Evolutionary conservation across 2,797 vertebrate genomes (phyloP), one percentile per base, ranked within the genome.

Genomic region (Manis crassicaudata): DNA sequence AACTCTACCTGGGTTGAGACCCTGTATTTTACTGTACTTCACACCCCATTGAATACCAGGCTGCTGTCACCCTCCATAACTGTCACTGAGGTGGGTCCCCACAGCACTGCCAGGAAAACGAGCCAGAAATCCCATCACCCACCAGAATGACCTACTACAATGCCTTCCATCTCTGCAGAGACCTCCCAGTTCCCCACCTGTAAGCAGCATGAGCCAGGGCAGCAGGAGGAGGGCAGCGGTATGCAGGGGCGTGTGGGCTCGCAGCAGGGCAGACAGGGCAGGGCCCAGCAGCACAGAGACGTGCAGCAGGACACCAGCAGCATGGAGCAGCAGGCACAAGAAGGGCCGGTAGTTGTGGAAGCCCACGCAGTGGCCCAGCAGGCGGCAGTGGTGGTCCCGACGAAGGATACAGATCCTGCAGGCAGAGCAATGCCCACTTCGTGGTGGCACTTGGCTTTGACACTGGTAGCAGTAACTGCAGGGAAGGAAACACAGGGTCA

Each of bases 191-290:
- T 84, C 60, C 95, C 68, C 96, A 99, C 99, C 99, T 97, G 99
- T 99, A 50, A 99, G 97, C 1, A 99, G 98, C 99, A 99, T 99
- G 97, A 99, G 99, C 99, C 99, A 99, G 72, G 99, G 99, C 90
- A 99, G 97, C 58, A 99, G 96, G 54, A 99, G 99, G 73, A 99
- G 98, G 97, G 99, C 97, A 23, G 99, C 65, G 1, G 99, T 99
- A 97, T 99, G 99, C 70, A 99, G 32, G 0, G 99, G 99, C 50
- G 99, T 96, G 0, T 99, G 99, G 96, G 99, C 99, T 95, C 98
- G 99, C 87, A 99, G 96, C 79, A 99, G 98, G 93, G 99, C 98
- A 0, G 99, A 98, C 97, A 99, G 99, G 87, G 99, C 99, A 68
- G 99, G 99, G 0, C 99, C 99, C 29, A 99, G 99, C 98, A 99